Evolutionary conservation across 2,888 invertebrate genomes (phyloP).

Genomic region (Trachelus stipa): DNA sequence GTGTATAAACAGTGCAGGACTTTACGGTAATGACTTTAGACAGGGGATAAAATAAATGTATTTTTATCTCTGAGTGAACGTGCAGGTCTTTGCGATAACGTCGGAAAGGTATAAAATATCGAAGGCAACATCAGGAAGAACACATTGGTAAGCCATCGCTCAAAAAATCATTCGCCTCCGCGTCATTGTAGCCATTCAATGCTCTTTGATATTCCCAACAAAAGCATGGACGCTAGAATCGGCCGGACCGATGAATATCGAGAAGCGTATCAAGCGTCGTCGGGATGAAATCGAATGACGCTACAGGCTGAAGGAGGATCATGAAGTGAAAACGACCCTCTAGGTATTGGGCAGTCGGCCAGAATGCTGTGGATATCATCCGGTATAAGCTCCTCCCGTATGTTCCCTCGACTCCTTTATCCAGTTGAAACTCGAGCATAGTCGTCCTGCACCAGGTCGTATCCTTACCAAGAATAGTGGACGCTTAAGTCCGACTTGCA

Average conservation of each 20-base stretch:
- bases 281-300: conserved; percentile 29
- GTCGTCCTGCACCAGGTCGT: conserved; percentile 12
- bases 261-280: background rate
- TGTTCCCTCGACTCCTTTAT: conserved; percentile 28
- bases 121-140: background rate
- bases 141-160: background rate
- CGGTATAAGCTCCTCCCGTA: conserved; percentile 31
- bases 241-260: background rate
- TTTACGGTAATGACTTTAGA: background rate
- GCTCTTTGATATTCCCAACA: background rate
- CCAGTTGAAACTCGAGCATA: conserved; percentile 10
- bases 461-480: background rate
- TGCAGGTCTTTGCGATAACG: background rate
- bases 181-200: background rate
- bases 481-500: background rate
- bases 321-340: conserved; percentile 40
- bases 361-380: conserved; percentile 36
- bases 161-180: background rate
- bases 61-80: no score
- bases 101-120: background rate
- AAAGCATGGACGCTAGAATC: background rate
- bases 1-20: background rate
- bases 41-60: no score
- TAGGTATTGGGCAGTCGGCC: conserved; percentile 38
- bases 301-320: conserved; percentile 32